Conservation (phyloP, 1,140 invertebrate genomes). For the Drosophila erecta region DNA sequence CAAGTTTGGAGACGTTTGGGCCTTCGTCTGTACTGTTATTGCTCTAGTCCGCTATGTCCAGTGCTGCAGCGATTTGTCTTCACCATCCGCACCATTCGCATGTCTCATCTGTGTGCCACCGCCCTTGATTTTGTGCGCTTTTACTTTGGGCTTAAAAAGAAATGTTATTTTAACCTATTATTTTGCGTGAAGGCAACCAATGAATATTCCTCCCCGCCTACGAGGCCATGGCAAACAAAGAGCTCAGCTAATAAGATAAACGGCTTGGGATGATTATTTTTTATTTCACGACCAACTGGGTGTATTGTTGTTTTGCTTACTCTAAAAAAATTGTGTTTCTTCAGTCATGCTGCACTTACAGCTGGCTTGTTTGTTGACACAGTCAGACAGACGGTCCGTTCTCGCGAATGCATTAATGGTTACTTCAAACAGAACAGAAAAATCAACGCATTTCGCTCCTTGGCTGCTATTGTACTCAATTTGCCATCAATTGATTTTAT, state of each 20-base stretch:
- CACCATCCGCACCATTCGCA: constrained; percentile 70
- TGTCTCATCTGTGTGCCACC: constrained; percentile 66
- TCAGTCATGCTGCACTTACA: constrained; percentile 10
- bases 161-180: background rate
- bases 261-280: constrained; percentile 25
- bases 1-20: constrained; percentile 7
- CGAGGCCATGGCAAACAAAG: constrained; percentile 51
- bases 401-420: constrained; percentile 15
- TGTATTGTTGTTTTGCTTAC: constrained; percentile 8
- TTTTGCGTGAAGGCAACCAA: constrained; percentile 3
- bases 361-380: constrained; percentile 39
- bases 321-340: constrained; percentile 15
- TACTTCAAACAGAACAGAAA: constrained; percentile 6
- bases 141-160: constrained; percentile 22
- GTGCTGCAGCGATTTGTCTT: constrained; percentile 47
- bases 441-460: constrained; percentile 32
- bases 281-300: constrained; percentile 29
- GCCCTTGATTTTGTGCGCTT: constrained; percentile 11
- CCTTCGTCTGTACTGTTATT: constrained; percentile 49
- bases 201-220: constrained; percentile 3
- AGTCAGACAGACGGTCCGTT: background rate
- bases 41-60: constrained; percentile 45
- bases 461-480: constrained; percentile 52
- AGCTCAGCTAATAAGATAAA: constrained; percentile 68
- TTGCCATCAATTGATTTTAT: constrained; percentile 44